Evolutionary conservation across 2,888 invertebrate genomes (phyloP), one percentile per base, ranked within the genome.

Genomic region (Macrosiphum euphorbiae): DNA sequence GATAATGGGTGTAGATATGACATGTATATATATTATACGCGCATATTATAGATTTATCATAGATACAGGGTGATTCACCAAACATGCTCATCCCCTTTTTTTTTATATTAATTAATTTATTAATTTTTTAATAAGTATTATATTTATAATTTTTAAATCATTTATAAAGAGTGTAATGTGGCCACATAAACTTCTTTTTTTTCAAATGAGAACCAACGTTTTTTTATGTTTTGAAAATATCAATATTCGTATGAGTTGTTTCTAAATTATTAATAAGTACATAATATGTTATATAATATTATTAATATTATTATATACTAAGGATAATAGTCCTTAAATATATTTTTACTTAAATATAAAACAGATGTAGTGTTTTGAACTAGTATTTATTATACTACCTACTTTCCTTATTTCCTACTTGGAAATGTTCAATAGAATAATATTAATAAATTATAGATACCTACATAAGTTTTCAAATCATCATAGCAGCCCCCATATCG

Each of bases 1-100:
- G 78, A 92, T 92, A 90, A 93, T 90, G 61, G 92, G 90, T 85
- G 85, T 93, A 90, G 92, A 88, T 92, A 92, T 78, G 35, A 41
- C 78, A n/a, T 67, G 16, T 78, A n/a, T 67, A 13, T n/a, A 55
- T 55, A 55, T 47, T 52, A 52, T 52, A 52, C 52, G 16, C 16
- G 52, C 11, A 52, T 52, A 52, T 52, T 20, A 61, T 61, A 61
- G 61, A 61, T 67, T 67, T 67, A 67, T n/a, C 67, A 67, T 67
- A 67, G 11, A 67, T 67, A 67, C 67, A 67, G 67, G 16, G 67
- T 67, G 67, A 35, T 67, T 67, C 20, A 35, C 16, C n/a, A 35
- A 67, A 16, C 13, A 67, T 11, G n/a, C 5, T 20, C 35, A 67
- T 35, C 67, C 67, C 20, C 2, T 11, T 67, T 67, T 67, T 3